These are phyloP conservation scores for Spodoptera picta DNA, from an alignment of 2,888 invertebrate genomes.

Conservation along the genomic window DNA sequence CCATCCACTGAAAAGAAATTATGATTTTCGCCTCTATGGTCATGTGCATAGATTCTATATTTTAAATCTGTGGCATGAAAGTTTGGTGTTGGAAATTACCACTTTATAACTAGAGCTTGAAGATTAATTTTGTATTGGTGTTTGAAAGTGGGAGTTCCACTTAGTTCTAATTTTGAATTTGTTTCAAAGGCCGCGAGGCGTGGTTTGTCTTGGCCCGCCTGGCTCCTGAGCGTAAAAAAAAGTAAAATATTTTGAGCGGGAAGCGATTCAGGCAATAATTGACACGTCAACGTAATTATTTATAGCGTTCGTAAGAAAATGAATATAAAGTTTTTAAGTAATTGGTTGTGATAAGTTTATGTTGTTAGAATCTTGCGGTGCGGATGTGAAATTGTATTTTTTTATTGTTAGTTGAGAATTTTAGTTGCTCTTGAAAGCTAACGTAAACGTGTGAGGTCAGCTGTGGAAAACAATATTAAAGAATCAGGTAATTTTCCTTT, in stretches of 20 bases:
- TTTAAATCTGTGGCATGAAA: slow-evolving; percentile 24
- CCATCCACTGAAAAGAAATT: slow-evolving; percentile 56
- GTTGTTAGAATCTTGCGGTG: slow-evolving; percentile 62
- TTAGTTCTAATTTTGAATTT: slow-evolving; percentile 66
- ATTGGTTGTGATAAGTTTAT: slow-evolving; percentile 86
- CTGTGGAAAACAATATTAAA: too few species aligned
- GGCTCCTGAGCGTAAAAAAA: slow-evolving; percentile 53
- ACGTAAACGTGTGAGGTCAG: background rate
- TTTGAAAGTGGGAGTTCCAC: slow-evolving; percentile 66
- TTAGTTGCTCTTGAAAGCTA: background rate
- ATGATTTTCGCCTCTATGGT: slow-evolving; percentile 63
- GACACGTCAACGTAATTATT: slow-evolving; percentile 86
- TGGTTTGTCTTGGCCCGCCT: slow-evolving; percentile 72
- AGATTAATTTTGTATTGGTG: slow-evolving; percentile 57
- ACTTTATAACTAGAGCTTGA: slow-evolving; percentile 58
- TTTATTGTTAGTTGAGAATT: slow-evolving; percentile 51
- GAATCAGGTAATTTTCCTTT: too few species aligned
- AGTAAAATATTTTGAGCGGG: slow-evolving; percentile 68
- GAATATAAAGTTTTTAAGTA: slow-evolving; percentile 80
- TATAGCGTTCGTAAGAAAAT: slow-evolving; percentile 80
- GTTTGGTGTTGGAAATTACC: slow-evolving; percentile 53
- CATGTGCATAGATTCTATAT: slow-evolving; percentile 57
- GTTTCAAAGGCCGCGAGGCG: slow-evolving; percentile 70
- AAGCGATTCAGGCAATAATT: slow-evolving; percentile 83
- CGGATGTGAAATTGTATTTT: slow-evolving; percentile 72